Percentiles rank a stretch among this genome's conserved stretches.
Conservation (phyloP, 2,113 vertebrate genomes). For the Aramus guarauna region DNA sequence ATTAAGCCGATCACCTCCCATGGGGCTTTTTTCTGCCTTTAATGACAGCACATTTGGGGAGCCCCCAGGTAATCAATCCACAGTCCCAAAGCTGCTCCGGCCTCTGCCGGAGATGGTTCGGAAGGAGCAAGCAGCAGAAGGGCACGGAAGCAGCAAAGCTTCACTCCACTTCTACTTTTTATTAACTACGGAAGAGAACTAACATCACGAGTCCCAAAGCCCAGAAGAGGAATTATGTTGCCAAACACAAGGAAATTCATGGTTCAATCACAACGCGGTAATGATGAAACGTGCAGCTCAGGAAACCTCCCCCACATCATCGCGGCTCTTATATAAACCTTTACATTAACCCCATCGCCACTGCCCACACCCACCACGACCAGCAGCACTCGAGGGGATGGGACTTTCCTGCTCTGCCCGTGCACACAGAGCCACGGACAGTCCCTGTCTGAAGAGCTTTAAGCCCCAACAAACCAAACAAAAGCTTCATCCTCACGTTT, state of each 20-base stretch:
- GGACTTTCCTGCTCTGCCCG: not conserved
- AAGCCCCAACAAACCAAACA: not conserved
- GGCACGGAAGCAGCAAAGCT: not conserved
- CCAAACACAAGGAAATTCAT: not conserved
- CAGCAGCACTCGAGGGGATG: not conserved
- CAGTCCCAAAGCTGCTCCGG: not conserved
- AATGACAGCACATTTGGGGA: not conserved
- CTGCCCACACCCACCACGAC: not conserved
- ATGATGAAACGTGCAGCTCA: not conserved
- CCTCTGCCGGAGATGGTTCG: accelerated
- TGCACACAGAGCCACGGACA: accelerated
- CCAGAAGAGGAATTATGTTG: not conserved
- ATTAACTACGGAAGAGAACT: not conserved
- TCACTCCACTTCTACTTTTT: not conserved
- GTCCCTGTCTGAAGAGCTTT: not conserved
- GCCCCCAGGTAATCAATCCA: not conserved
- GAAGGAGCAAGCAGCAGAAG: not conserved
- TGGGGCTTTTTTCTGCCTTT: not conserved
- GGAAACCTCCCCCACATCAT: not conserved
- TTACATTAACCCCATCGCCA: not conserved
- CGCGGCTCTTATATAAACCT: not conserved
- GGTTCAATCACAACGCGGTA: not conserved
- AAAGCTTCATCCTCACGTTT: not conserved
- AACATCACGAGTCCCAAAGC: not conserved
- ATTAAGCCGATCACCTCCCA: accelerated